These are phyloP conservation scores for Perizoma affinitatum DNA, from an alignment of 2,888 invertebrate genomes.

Conservation along the genomic window DNA sequence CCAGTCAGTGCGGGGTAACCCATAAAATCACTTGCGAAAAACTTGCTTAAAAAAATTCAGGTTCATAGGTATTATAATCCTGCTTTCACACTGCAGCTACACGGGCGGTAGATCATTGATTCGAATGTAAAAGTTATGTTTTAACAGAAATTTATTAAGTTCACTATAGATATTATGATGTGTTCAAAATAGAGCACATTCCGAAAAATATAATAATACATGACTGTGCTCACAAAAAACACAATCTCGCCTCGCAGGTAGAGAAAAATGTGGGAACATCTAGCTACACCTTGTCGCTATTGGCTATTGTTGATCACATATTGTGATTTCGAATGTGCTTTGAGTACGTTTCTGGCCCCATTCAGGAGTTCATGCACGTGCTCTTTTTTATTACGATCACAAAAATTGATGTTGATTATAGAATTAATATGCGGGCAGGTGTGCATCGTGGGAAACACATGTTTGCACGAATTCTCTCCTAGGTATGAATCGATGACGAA, in stretches of 20 bases:
- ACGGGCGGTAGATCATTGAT: too few species aligned
- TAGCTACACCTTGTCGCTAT: conserved; percentile 21
- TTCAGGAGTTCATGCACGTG: conserved; percentile 27
- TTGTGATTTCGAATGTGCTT: conserved; percentile 10
- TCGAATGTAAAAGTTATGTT: too few species aligned
- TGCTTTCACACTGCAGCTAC: too few species aligned
- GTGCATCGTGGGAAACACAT: conserved; percentile 26
- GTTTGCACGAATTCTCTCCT: conserved; percentile 1
- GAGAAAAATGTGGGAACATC: conserved; percentile 37
- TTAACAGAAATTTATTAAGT: too few species aligned
- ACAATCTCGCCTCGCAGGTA: conserved; percentile 30
- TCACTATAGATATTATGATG: not conserved
- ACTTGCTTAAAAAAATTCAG: too few species aligned
- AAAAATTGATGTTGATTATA: conserved; percentile 20
- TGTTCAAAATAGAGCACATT: conserved; percentile 6
- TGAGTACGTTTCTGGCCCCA: conserved; percentile 8
- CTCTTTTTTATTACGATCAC: conserved; percentile 25
- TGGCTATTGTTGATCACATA: conserved; percentile 13
- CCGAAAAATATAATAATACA: conserved; percentile 1
- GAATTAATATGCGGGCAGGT: conserved; percentile 11
- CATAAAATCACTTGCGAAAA: too few species aligned
- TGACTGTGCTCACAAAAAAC: conserved; percentile 18
- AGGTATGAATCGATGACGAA: not conserved
- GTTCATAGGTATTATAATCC: too few species aligned
- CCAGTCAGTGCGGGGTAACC: too few species aligned